Evolutionary conservation across 2,113 vertebrate genomes (phyloP).

Genomic region (Tursiops truncatus): DNA sequence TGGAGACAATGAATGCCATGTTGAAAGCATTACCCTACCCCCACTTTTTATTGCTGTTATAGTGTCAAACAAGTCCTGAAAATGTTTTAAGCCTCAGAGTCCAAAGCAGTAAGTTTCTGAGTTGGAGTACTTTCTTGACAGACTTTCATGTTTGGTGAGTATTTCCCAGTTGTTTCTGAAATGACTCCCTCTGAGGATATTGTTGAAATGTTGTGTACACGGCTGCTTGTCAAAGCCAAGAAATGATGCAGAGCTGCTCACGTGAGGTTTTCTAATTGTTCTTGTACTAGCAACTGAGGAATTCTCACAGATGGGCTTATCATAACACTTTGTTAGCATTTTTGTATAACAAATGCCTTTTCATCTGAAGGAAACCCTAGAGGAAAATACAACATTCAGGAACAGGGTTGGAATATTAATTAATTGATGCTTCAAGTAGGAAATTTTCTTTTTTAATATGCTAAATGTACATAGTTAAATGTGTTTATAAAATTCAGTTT

Average conservation of each 20-base stretch:
- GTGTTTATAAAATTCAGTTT: background rate
- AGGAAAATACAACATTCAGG: slow-evolving; percentile 69
- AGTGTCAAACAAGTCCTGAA: background rate
- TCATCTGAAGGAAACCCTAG: slow-evolving; percentile 75
- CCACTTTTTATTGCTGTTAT: background rate
- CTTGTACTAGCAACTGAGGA: slow-evolving; percentile 68
- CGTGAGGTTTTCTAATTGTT: slow-evolving; percentile 72
- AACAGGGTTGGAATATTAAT: slow-evolving; percentile 75
- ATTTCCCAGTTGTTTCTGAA: slow-evolving; percentile 66
- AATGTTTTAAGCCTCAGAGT: background rate
- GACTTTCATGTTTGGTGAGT: slow-evolving; percentile 53
- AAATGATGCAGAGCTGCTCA: slow-evolving; percentile 65
- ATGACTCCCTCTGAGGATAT: slow-evolving; percentile 25
- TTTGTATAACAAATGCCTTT: slow-evolving; percentile 77
- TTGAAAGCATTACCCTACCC: background rate
- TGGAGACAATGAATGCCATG: background rate
- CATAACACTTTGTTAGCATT: slow-evolving; percentile 72
- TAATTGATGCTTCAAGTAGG: slow-evolving; percentile 61
- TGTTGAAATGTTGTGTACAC: slow-evolving; percentile 23
- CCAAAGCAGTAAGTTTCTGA: background rate
- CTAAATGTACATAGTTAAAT: background rate
- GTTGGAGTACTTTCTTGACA: background rate
- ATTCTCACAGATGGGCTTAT: slow-evolving; percentile 76
- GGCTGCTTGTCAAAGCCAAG: slow-evolving; percentile 48
- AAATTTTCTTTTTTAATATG: slow-evolving; percentile 46